Percentiles rank a stretch among this genome's conserved stretches.
Conservation (phyloP, 30 jellyfish, hydroid and myxozoan species). For the Turritopsis dohrnii region DNA sequence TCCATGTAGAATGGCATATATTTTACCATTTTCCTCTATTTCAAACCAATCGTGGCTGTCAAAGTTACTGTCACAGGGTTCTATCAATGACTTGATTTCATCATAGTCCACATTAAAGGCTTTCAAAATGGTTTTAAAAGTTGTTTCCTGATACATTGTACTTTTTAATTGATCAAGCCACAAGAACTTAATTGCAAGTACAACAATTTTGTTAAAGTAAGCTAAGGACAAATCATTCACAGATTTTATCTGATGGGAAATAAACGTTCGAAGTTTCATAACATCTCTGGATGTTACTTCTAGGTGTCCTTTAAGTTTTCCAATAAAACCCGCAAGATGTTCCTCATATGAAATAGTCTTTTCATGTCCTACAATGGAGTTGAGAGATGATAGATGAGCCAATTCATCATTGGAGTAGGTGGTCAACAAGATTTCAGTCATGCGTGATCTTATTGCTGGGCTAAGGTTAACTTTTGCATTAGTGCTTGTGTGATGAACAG, state of each 20-base stretch:
- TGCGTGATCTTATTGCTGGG: conserved; percentile 15
- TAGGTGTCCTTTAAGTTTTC: neutral
- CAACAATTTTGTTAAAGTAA: neutral
- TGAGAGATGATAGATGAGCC: neutral
- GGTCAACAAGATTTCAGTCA: neutral
- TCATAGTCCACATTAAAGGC: neutral
- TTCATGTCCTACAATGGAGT: neutral
- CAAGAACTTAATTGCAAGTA: neutral
- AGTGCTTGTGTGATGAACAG: neutral
- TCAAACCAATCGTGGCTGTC: neutral
- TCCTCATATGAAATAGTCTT: neutral
- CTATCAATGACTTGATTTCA: neutral
- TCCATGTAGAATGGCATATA: neutral
- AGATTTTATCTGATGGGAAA: neutral
- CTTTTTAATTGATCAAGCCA: conserved; percentile 6
- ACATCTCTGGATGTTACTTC: neutral
- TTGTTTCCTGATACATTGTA: neutral
- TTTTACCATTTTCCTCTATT: neutral
- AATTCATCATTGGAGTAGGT: neutral
- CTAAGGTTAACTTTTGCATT: neutral
- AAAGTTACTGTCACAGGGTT: neutral
- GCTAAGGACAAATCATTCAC: too few relatives aligned
- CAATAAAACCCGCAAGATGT: neutral
- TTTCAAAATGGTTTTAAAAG: neutral
- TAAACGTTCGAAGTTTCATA: neutral